Evolutionary conservation across 2,888 invertebrate species (phyloP).

Genomic region (Camponotus fellah): DNA sequence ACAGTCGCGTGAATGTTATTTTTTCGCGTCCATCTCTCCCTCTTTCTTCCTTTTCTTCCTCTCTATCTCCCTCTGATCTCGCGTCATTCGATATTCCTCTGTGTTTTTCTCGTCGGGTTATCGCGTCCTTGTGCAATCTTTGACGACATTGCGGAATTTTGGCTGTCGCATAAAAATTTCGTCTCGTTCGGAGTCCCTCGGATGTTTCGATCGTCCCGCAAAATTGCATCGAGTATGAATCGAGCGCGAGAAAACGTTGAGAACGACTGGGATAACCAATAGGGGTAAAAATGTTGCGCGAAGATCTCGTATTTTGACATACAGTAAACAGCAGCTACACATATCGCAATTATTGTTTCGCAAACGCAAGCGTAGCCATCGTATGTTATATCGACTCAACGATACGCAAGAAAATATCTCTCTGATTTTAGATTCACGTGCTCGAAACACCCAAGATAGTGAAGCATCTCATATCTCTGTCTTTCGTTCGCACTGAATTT

Average conservation of each 20-base stretch:
- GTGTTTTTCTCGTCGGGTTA: neutral
- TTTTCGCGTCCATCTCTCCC: neutral
- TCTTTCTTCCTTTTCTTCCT: too few relatives aligned
- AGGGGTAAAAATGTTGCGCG: neutral
- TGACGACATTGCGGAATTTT: constrained; percentile 27
- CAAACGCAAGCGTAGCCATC: constrained; percentile 15
- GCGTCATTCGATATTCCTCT: neutral
- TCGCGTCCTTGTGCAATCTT: constrained; percentile 29
- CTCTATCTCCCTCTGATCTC: neutral
- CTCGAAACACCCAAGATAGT: constrained; percentile 25
- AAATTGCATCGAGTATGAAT: neutral
- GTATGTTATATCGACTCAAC: neutral
- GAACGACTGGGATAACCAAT: neutral
- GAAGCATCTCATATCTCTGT: neutral
- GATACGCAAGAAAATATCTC: neutral
- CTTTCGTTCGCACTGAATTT: neutral
- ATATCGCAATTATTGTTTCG: neutral
- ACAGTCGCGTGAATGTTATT: neutral
- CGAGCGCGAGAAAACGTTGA: neutral
- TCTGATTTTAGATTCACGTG: constrained; percentile 45
- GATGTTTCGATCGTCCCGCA: neutral
- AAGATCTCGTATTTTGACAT: neutral
- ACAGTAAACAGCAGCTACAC: neutral
- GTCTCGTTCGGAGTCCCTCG: neutral
- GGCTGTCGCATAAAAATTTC: neutral